phyloP scores from a whole-genome alignment of 35 echinoderm and acorn worm species.

The Hemicentrotus pulcherrimus region DNA sequence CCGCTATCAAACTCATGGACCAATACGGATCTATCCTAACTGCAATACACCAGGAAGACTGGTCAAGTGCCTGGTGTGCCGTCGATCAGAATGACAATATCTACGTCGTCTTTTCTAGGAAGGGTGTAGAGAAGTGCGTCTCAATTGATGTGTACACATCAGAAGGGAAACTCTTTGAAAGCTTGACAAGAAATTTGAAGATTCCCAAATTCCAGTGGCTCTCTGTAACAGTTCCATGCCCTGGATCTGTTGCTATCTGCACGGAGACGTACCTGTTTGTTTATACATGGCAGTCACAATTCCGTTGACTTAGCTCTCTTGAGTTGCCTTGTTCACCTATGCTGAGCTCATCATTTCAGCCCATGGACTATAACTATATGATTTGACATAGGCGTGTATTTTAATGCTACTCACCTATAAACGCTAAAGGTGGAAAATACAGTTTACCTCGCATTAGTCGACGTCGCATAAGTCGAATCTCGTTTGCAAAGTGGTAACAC shows the following conservation, averaged over 20 bases:
- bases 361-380: background rate
- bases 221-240: slow-evolving; percentile 17
- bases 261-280: slow-evolving; percentile 34
- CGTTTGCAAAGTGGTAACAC: background rate
- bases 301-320: background rate
- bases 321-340: background rate
- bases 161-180: slow-evolving; percentile 34
- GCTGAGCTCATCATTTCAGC: background rate
- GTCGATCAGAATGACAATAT: slow-evolving; percentile 40
- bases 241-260: slow-evolving; percentile 25
- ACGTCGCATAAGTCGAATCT: background rate
- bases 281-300: slow-evolving; percentile 30
- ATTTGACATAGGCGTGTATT: background rate
- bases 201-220: slow-evolving; percentile 48
- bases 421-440: no score
- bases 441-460: no score
- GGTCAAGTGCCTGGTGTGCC: slow-evolving; percentile 34
- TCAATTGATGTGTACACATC: slow-evolving; percentile 39
- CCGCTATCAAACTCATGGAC: slow-evolving; percentile 35
- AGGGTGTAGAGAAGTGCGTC: slow-evolving; percentile 29
- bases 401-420: background rate
- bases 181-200: slow-evolving; percentile 22
- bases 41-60: slow-evolving; percentile 32
- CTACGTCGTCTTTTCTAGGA: slow-evolving; percentile 26
- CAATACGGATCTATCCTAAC: background rate